Percentiles rank a stretch among this genome's conserved stretches.
Conservation (phyloP, 1,140 invertebrate species). For the Drosophila santomea region DNA sequence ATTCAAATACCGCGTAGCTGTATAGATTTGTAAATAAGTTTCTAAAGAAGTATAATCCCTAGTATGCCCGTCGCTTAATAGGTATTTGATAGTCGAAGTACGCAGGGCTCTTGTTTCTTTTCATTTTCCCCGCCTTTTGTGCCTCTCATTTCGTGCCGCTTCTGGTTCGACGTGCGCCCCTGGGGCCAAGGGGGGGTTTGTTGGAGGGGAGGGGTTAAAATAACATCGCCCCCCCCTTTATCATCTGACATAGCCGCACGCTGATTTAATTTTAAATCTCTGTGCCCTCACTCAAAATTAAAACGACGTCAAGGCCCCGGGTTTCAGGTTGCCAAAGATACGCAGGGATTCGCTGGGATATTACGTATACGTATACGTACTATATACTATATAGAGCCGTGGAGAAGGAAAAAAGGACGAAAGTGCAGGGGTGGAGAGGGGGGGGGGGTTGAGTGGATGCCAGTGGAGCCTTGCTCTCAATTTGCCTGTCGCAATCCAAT, state of each 20-base stretch:
- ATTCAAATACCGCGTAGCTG: too few relatives aligned
- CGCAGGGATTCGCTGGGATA: conserved; percentile 17
- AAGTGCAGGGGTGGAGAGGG: too few relatives aligned
- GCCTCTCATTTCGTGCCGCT: conserved; percentile 19
- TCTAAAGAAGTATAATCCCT: too few relatives aligned
- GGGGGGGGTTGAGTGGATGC: neutral
- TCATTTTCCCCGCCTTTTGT: neutral
- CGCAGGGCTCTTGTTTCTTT: too few relatives aligned
- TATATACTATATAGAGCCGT: neutral
- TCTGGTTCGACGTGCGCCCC: conserved; percentile 21
- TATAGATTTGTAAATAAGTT: too few relatives aligned
- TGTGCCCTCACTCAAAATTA: conserved; percentile 72
- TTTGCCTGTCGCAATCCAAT: conserved; percentile 68
- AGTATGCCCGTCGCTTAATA: neutral
- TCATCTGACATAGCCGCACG: conserved; percentile 30
- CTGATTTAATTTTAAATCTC: conserved; percentile 81
- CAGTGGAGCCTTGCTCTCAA: conserved; percentile 7
- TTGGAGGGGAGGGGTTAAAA: neutral
- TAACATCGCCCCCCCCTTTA: conserved; percentile 3
- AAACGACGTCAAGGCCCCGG: conserved; percentile 49
- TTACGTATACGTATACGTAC: neutral
- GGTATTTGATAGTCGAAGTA: neutral
- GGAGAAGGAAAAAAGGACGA: neutral
- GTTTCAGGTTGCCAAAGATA: conserved; percentile 20
- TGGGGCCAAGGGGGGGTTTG: neutral